Evolutionary conservation across 2,888 invertebrate species (phyloP), one percentile per base, ranked within the genome.

Genomic region (Diplazon laetatorius): DNA sequence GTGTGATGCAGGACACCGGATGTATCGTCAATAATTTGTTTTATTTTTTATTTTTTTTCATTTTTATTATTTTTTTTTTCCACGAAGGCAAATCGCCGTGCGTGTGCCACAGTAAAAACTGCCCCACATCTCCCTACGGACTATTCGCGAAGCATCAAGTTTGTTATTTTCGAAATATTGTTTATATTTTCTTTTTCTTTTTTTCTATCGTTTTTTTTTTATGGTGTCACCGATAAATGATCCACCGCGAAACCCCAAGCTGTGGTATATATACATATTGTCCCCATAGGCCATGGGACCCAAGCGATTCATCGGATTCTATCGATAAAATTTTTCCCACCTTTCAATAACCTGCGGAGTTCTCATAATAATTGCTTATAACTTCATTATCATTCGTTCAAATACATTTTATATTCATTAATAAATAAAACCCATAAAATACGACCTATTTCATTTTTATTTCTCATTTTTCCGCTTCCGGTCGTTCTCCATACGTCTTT

Each of bases 1-100:
- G 22, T 46, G 63, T 46, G 63, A 63, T 30, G n/a, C 35, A 42
- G 42, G 42, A 14, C 14, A 39, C 65, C 48, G 71, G 46, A 80
- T 72, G 77, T 30, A 60, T 73, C 68, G 57, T 82, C 76, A 82
- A 82, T 82, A 76, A 80, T 78, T 77, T 78, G 80, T 77, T 80
- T n/a, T n/a, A n/a, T n/a, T n/a, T n/a, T n/a, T n/a, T n/a, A 77
- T 50, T 65, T 74, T 80, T 76, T 65, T 55, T 55, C 74, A n/a
- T n/a, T n/a, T n/a, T n/a, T n/a, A n/a, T n/a, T n/a, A n/a, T n/a
- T 79, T 50, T 65, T 74, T 80, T 76, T 65, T 55, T 55, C 74
- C 59, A 48, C 42, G 69, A 72, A 73, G 72, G 46, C 16, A 73
- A 69, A 77, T 55, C 50, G 44, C 65, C 20, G n/a, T n/a, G n/a